Conservation (phyloP, 2,113 vertebrate species). For the Gallinago media region DNA sequence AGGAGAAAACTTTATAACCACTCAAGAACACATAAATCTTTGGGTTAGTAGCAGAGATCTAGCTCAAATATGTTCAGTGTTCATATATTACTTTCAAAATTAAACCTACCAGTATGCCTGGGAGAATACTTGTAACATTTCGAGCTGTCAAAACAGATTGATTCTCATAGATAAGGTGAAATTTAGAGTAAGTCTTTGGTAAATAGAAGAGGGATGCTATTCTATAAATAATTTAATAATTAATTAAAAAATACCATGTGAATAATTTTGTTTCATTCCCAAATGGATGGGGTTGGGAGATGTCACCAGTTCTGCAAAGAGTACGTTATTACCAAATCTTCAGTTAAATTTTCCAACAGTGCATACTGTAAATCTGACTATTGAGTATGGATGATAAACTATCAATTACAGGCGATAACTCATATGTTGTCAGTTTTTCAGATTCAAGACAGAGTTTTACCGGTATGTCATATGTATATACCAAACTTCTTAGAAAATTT, state of each 20-base stretch:
- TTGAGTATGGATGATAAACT: not conserved
- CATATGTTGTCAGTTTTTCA: rapidly evolving
- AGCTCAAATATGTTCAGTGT: not conserved
- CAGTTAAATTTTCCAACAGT: not conserved
- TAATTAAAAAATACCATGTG: not conserved
- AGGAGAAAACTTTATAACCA: not conserved
- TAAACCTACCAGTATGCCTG: not conserved
- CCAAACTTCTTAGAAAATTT: not conserved
- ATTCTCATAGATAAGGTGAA: not conserved
- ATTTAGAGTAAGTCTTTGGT: not conserved
- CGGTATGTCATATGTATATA: not conserved
- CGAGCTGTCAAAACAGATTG: not conserved
- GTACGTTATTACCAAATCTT: not conserved
- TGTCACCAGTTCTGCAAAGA: not conserved
- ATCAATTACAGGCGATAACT: not conserved
- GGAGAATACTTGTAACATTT: not conserved
- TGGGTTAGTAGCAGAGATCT: not conserved
- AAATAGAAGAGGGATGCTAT: not conserved
- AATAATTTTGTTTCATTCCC: not conserved
- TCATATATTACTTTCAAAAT: not conserved
- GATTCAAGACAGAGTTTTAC: not conserved
- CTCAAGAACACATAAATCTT: not conserved
- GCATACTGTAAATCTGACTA: not conserved
- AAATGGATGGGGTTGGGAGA: rapidly evolving
- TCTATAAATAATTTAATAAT: not conserved